Evolutionary conservation across 2,888 invertebrate genomes (phyloP).

Genomic region (Caenorhabditis becei): DNA sequence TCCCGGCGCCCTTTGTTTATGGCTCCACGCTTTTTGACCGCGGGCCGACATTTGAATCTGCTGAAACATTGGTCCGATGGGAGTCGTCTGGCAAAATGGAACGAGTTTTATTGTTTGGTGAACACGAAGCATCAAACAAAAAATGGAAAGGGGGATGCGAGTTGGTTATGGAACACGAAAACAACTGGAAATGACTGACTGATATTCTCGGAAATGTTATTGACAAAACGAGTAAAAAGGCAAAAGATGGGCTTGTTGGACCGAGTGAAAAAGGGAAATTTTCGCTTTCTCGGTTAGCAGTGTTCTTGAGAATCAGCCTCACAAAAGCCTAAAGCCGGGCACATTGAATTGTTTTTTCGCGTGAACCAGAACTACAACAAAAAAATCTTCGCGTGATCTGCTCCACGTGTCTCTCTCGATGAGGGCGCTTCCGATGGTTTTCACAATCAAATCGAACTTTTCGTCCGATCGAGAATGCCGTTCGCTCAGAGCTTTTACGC

Average conservation of each 20-base stretch:
- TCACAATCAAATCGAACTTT: constrained; percentile 1
- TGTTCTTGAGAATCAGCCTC: too few species aligned
- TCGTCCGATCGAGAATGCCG: constrained; percentile 42
- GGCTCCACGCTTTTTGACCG: not conserved
- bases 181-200: constrained; percentile 5
- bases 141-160: not conserved
- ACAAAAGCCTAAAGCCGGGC: too few species aligned
- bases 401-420: not conserved
- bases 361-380: not conserved
- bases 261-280: too few species aligned
- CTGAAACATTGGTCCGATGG: constrained; percentile 36
- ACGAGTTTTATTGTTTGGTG: constrained; percentile 10
- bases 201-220: not conserved
- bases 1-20: not conserved
- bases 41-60: not conserved
- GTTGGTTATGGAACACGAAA: not conserved
- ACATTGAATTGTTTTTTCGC: too few species aligned
- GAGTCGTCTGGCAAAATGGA: constrained; percentile 18
- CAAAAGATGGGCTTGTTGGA: not conserved
- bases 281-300: too few species aligned
- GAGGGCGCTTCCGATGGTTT: not conserved
- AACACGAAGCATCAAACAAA: constrained; percentile 2
- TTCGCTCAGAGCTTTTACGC: constrained; percentile 54
- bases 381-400: too few species aligned
- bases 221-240: not conserved